Conservation (phyloP, 2,888 invertebrate genomes). For the Crepidodera aurea region DNA sequence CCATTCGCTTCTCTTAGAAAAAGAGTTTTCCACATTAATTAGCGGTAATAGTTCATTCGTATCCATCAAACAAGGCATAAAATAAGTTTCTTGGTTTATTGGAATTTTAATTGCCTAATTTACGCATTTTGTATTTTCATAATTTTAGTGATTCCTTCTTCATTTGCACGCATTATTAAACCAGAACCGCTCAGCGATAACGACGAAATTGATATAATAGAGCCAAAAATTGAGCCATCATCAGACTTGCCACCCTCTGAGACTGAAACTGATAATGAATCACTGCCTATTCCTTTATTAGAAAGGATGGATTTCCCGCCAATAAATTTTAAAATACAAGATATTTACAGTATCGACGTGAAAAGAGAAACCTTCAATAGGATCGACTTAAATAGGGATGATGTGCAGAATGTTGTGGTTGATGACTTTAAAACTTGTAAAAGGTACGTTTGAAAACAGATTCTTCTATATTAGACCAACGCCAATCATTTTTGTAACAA, state of each 20-base stretch:
- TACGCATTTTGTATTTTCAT: too few relatives aligned
- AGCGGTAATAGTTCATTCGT: too few relatives aligned
- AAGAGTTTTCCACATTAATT: too few relatives aligned
- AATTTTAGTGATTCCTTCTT: constrained; percentile 23
- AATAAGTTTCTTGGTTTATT: too few relatives aligned
- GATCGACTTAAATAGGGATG: background rate
- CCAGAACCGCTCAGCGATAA: constrained; percentile 23
- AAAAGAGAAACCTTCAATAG: constrained; percentile 27
- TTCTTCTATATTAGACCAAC: too few relatives aligned
- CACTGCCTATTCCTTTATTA: constrained; percentile 25
- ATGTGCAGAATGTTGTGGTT: constrained; percentile 9
- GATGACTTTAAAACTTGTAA: constrained; percentile 18
- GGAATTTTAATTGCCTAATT: too few relatives aligned
- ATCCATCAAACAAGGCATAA: too few relatives aligned
- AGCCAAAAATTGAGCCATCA: constrained; percentile 2
- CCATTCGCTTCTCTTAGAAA: too few relatives aligned
- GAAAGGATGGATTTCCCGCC: constrained; percentile 32
- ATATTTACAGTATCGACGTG: constrained; percentile 25
- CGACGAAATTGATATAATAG: constrained; percentile 7
- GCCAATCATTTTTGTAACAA: too few relatives aligned
- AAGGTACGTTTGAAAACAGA: constrained; percentile 7
- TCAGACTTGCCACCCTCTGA: background rate
- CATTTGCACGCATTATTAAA: constrained; percentile 19
- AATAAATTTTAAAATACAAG: constrained; percentile 16
- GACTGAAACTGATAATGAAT: constrained; percentile 24